Conservation (phyloP, 2,797 vertebrate species). For the Manis javanica region DNA sequence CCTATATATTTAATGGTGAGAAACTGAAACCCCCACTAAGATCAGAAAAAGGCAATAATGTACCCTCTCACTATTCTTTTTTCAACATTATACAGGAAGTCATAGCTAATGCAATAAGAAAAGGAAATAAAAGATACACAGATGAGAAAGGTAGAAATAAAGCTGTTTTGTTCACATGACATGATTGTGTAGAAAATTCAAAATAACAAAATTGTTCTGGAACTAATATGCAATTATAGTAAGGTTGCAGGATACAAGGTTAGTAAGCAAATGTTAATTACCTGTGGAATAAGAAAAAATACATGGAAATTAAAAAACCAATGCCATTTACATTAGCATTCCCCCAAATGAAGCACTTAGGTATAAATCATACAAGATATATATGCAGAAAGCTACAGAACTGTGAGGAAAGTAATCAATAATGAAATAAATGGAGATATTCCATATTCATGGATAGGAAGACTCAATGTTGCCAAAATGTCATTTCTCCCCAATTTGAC, state of each 20-base stretch:
- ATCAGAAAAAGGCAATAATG: neutral
- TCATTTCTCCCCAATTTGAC: neutral
- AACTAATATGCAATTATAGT: neutral
- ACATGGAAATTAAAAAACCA: neutral
- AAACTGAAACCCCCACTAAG: neutral
- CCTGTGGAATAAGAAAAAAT: too few relatives aligned
- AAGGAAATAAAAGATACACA: neutral
- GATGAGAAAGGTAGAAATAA: neutral
- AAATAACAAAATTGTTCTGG: neutral
- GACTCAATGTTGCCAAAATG: neutral
- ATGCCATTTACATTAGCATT: neutral
- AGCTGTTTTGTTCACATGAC: neutral
- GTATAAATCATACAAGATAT: neutral
- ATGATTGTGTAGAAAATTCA: neutral
- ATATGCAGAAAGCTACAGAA: neutral
- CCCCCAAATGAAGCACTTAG: neutral
- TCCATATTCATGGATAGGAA: neutral
- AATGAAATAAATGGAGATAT: neutral
- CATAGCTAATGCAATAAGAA: neutral
- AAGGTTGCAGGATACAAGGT: neutral
- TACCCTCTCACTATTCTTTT: neutral
- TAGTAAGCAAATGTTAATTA: neutral
- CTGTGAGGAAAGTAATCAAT: neutral
- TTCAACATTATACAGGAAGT: neutral
- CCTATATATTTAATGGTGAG: neutral